phyloP scores from a whole-genome alignment of 2,113 vertebrate genomes.

The Peucedramus taeniatus region DNA sequence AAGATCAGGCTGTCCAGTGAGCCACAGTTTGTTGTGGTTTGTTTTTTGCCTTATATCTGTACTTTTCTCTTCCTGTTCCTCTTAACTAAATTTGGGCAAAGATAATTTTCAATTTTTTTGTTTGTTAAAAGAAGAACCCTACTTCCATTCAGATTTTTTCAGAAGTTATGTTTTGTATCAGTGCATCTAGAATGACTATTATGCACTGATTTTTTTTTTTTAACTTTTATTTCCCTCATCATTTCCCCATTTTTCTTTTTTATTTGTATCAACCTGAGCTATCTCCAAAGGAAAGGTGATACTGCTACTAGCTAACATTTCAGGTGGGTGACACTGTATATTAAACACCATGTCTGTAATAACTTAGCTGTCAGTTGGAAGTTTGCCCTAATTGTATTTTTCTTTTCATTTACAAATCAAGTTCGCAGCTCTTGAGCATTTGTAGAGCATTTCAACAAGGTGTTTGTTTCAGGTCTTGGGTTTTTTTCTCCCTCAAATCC shows the following conservation, averaged over 20 bases:
- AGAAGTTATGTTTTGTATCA: background rate
- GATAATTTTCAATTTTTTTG: background rate
- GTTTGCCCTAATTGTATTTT: background rate
- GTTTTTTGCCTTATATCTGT: background rate
- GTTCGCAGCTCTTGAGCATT: background rate
- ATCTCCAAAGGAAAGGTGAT: background rate
- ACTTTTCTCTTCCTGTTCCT: background rate
- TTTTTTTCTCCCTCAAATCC: background rate
- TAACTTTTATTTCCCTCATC: background rate
- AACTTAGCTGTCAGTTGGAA: background rate
- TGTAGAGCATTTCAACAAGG: background rate
- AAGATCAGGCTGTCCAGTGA: background rate
- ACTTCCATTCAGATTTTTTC: background rate
- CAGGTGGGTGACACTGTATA: background rate
- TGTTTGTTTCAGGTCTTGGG: background rate
- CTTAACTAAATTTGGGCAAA: background rate
- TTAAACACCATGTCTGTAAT: background rate
- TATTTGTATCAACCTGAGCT: background rate
- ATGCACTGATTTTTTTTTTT: background rate
- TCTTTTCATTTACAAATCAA: constrained; percentile 7
- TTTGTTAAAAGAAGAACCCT: background rate
- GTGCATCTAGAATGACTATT: background rate
- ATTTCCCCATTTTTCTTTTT: background rate
- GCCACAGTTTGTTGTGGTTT: background rate
- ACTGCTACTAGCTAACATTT: background rate